These are phyloP conservation scores for Gavialis gangeticus DNA, from an alignment of 2,113 vertebrate genomes.

Conservation along the genomic window DNA sequence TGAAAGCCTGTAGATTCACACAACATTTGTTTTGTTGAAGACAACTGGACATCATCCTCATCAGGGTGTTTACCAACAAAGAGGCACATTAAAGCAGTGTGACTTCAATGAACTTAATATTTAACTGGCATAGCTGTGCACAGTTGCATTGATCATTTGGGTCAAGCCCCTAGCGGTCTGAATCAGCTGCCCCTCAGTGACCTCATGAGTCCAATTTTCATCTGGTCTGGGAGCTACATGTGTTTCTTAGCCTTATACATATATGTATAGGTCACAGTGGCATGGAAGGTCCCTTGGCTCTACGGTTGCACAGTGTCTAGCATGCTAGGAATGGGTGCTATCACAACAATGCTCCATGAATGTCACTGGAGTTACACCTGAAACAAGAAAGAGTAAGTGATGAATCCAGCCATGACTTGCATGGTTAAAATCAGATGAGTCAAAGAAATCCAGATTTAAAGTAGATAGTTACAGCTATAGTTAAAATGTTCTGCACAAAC, in stretches of 20 bases:
- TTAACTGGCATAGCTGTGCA: not conserved
- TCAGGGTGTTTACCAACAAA: not conserved
- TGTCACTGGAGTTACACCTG: not conserved
- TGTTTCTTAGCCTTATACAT: rapidly evolving
- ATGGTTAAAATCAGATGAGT: constrained; percentile 51
- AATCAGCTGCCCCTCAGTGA: not conserved
- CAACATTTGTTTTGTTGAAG: not conserved
- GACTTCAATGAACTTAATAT: rapidly evolving
- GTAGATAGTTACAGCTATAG: constrained; percentile 45
- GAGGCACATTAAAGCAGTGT: not conserved
- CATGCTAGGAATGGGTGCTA: not conserved
- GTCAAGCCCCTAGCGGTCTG: not conserved
- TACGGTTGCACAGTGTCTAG: not conserved
- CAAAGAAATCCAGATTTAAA: constrained; percentile 67
- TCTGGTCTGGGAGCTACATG: not conserved
- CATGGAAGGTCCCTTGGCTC: not conserved
- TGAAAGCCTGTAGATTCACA: not conserved
- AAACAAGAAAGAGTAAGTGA: not conserved
- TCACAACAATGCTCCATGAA: not conserved
- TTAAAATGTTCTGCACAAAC: constrained; percentile 68
- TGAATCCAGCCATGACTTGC: constrained; percentile 19
- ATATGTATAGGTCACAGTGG: not conserved
- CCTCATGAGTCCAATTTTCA: not conserved
- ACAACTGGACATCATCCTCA: not conserved
- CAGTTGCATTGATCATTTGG: not conserved